Evolutionary conservation across 2,888 invertebrate genomes (phyloP).

Genomic region (Xanthia togata): DNA sequence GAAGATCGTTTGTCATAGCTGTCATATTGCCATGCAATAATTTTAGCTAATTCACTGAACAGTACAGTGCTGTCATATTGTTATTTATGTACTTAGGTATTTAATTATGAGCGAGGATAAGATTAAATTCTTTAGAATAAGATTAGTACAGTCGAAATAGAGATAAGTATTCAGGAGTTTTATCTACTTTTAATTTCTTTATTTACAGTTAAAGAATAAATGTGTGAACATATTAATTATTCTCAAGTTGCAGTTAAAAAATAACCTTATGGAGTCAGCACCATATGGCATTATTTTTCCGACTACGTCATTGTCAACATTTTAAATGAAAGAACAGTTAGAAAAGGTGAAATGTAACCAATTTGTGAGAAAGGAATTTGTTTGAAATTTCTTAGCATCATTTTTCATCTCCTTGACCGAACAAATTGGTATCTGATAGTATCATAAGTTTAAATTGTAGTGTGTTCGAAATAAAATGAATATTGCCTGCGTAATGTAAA

Average conservation of each 20-base stretch:
- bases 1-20: constrained; percentile 57
- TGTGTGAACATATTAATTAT: neutral
- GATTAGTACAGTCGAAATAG: neutral
- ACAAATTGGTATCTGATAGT: neutral
- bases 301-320: neutral
- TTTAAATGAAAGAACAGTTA: neutral
- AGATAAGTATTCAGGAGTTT: neutral
- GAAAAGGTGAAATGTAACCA: neutral
- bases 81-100: constrained; percentile 37
- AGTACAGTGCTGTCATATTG: constrained; percentile 14
- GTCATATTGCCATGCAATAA: constrained; percentile 54
- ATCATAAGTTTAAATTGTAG: neutral
- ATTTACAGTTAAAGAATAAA: neutral
- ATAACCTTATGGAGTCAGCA: too few species aligned
- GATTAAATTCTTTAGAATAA: neutral
- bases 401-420: neutral
- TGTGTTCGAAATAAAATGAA: neutral
- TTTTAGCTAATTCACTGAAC: constrained; percentile 51
- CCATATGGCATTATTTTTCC: neutral
- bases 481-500: neutral
- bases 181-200: neutral
- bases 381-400: neutral
- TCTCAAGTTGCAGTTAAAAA: too few species aligned
- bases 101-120: constrained; percentile 1
- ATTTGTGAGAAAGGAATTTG: neutral